Evolutionary conservation across 1,140 invertebrate species (phyloP), one percentile per base, ranked within the genome.

Genomic region (Marisa cornuarietis): DNA sequence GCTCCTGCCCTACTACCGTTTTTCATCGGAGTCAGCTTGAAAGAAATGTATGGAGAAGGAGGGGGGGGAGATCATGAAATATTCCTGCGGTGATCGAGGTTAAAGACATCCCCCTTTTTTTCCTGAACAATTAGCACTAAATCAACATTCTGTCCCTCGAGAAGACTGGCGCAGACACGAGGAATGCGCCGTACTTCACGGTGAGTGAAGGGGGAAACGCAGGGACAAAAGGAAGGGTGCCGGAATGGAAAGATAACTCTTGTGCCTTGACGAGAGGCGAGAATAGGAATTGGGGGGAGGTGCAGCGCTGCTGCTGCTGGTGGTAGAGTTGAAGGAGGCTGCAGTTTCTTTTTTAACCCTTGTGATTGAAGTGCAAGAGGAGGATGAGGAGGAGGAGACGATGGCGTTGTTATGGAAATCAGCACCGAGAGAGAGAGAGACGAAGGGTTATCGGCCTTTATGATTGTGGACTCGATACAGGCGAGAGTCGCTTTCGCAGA

Each of bases 61-160:
- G 20, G 49, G 22, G 10, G 71, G 20, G 49, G 22, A n/a, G 54
- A 49, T 22, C 71, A 73, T 73, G 52, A 73, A 73, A 73, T 52
- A 73, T 52, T 73, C 71, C 51, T 51, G 10, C 71, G n/a, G 11
- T 73, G 71, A 73, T 73, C 71, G 54, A 24, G 54, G 71, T 73
- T 73, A 73, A 73, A 73, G 71, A 73, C 71, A 73, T 18, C 31
- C 31, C 31, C 31, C n/a, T 49, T 71, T 73, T 73, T 73, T 24
- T n/a, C 49, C 71, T 13, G 54, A 73, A 73, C 51, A 73, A 73
- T 73, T 73, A 73, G 71, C 71, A 73, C 71, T 73, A 73, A 73
- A 73, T 73, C 71, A 73, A 73, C 51, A 52, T 73, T 73, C 26
- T n/a, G 11, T 73, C 71, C 71, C 54, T 11, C 13, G 11, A 52